phyloP scores from a whole-genome alignment of 1,140 invertebrate genomes.

The honey bee (Apis mellifera) region Amel_HAv3.1 CM009944.2:10611501-10612000 shows the following conservation, averaged over 20 bases:
- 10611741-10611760: constrained; percentile 90
- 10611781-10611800: not conserved
- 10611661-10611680: constrained; percentile 83
- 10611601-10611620: constrained; percentile 84
- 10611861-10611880: not conserved
- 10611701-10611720: constrained; percentile 90
- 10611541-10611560: constrained; percentile 82
- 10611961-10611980: constrained; percentile 91
- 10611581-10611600: constrained; percentile 84
- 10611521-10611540: constrained; percentile 92
- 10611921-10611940: constrained; percentile 88
- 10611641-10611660: constrained; percentile 84
- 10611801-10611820: not conserved
- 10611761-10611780: constrained; percentile 84
- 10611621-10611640: constrained; percentile 85
- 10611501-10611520: constrained; percentile 86
- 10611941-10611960: constrained; percentile 93
- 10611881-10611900: not conserved
- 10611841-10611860: not conserved
- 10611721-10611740: constrained; percentile 88
- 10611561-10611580: constrained; percentile 82
- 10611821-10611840: not conserved
- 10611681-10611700: constrained; percentile 84
- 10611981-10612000: constrained; percentile 92
- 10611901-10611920: constrained; percentile 81